phyloP scores from a whole-genome alignment of 2,888 invertebrate genomes.

The Hymenopus coronatus region DNA sequence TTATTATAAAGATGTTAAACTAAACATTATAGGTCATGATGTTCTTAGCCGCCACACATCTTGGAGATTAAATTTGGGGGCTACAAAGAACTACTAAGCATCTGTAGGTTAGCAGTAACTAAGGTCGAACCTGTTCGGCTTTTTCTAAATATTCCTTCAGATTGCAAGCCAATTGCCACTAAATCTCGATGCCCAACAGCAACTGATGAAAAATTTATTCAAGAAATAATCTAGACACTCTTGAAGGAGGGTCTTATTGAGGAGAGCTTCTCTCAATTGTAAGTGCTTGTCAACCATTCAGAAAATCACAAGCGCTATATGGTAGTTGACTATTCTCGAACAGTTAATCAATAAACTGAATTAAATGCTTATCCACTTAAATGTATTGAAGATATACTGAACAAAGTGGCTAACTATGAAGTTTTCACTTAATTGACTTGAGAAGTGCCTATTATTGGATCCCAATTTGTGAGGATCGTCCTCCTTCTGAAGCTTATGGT shows the following conservation, averaged over 20 bases:
- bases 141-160: background rate
- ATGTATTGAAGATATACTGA: too few relatives aligned
- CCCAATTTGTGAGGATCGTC: too few relatives aligned
- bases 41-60: background rate
- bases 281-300: constrained; percentile 32
- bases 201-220: background rate
- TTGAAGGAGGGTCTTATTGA: background rate
- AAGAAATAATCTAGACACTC: background rate
- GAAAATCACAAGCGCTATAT: constrained; percentile 35
- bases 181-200: background rate
- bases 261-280: background rate
- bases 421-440: too few relatives aligned
- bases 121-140: background rate
- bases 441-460: too few relatives aligned
- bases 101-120: too few relatives aligned
- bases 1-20: too few relatives aligned
- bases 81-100: too few relatives aligned
- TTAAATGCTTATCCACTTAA: too few relatives aligned
- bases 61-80: background rate
- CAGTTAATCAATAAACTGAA: constrained; percentile 29
- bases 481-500: too few relatives aligned
- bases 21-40: background rate
- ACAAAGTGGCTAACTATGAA: too few relatives aligned
- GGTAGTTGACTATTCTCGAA: constrained; percentile 38
- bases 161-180: constrained; percentile 7